These are phyloP conservation scores for Solenopsis fugax DNA, from an alignment of 1,140 invertebrate species.

Conservation along the genomic window DNA sequence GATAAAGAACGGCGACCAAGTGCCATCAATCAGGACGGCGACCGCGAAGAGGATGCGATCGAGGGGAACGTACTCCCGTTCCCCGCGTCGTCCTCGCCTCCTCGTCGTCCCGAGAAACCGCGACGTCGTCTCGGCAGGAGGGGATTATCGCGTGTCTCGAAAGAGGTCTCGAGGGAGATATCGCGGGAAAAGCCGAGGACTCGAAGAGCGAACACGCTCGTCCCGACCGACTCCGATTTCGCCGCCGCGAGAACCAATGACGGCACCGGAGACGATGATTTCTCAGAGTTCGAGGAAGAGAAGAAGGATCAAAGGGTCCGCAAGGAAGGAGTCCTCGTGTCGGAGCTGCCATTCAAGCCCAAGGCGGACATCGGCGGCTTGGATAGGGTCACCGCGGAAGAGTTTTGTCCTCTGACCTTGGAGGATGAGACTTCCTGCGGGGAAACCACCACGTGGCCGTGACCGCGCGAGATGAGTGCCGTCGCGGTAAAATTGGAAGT, in stretches of 20 bases:
- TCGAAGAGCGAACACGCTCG: constrained; percentile 72
- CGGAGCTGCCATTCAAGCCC: constrained; percentile 82
- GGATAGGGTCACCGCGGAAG: constrained; percentile 81
- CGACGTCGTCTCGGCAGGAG: constrained; percentile 1
- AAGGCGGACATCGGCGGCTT: constrained; percentile 81
- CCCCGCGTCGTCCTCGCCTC: neutral
- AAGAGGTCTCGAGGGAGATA: constrained; percentile 15
- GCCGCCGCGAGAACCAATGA: neutral
- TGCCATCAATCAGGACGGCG: constrained; percentile 18
- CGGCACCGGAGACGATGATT: constrained; percentile 72
- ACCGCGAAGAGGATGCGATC: constrained; percentile 10
- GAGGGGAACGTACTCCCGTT: constrained; percentile 19
- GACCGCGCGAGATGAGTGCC: constrained; percentile 45
- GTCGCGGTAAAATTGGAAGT: constrained; percentile 25
- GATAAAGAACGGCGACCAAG: constrained; percentile 41
- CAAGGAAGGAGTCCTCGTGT: constrained; percentile 77
- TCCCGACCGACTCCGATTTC: constrained; percentile 76
- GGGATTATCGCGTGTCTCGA: neutral
- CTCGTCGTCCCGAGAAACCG: constrained; percentile 8
- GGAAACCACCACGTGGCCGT: constrained; percentile 80
- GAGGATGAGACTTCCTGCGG: constrained; percentile 80
- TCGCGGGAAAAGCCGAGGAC: constrained; percentile 56
- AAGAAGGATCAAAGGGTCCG: neutral
- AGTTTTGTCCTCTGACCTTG: constrained; percentile 83
- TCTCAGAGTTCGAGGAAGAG: constrained; percentile 81